phyloP scores from a whole-genome alignment of 2,113 vertebrate genomes.

The Laticauda laticaudata region DNA sequence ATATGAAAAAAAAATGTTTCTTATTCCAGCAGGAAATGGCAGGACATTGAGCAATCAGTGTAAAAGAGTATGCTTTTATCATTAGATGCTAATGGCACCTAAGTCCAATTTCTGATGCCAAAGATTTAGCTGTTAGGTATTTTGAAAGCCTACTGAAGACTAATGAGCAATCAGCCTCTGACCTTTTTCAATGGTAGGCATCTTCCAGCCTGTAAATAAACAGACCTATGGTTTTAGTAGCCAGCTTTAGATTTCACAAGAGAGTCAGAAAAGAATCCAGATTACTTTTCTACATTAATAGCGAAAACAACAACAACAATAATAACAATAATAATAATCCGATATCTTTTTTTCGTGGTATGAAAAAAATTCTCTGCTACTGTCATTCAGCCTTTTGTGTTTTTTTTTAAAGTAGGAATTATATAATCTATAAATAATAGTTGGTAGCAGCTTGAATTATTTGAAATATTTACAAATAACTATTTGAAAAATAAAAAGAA shows the following conservation, averaged over 20 bases:
- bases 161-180: constrained; percentile 15
- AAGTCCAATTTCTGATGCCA: constrained; percentile 7
- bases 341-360: constrained; percentile 4
- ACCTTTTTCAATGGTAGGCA: constrained; percentile 29
- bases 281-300: neutral
- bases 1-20: neutral
- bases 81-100: neutral
- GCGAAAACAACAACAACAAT: neutral
- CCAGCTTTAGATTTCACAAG: neutral
- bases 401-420: constrained; percentile 12
- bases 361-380: neutral
- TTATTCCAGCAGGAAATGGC: neutral
- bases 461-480: no score
- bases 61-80: neutral
- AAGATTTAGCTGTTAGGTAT: constrained; percentile 10
- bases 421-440: constrained; percentile 27
- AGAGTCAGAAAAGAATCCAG: neutral
- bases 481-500: constrained; percentile 21
- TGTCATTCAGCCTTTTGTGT: constrained; percentile 19
- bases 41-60: neutral
- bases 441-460: neutral
- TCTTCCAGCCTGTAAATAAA: constrained; percentile 29
- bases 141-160: constrained; percentile 37
- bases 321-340: neutral
- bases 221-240: constrained; percentile 24